Conservation (phyloP, 2,888 invertebrate species). For the Periphyllus acericola region DNA sequence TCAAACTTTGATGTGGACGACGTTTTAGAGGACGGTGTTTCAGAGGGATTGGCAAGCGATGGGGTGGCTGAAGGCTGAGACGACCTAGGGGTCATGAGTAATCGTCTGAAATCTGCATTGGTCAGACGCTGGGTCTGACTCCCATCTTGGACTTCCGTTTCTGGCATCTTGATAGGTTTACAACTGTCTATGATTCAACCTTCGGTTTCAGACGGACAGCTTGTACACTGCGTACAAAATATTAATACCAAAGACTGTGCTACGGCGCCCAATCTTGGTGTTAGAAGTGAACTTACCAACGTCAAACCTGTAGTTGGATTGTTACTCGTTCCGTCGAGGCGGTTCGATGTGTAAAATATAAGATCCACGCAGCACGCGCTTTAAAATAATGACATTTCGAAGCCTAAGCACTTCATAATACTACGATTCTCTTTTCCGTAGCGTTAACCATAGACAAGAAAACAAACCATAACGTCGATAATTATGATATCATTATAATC, state of each 20-base stretch:
- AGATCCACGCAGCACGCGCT: no score
- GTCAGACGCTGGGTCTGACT: conserved; percentile 78
- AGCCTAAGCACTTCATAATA: no score
- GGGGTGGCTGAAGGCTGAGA: conserved; percentile 71
- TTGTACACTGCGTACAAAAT: background rate
- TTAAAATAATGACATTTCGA: no score
- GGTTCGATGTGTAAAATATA: no score
- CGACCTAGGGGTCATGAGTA: conserved; percentile 92
- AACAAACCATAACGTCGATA: no score
- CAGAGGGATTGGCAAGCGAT: conserved; percentile 64
- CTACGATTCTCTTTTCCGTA: no score
- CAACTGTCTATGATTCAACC: background rate
- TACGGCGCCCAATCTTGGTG: no score
- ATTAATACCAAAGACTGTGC: background rate
- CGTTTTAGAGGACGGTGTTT: conserved; percentile 62
- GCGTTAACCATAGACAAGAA: no score
- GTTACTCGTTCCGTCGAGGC: no score
- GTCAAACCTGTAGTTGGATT: no score
- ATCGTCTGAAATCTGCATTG: conserved; percentile 96
- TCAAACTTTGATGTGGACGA: conserved; percentile 65
- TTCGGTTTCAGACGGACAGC: background rate
- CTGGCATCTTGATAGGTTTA: conserved; percentile 60
- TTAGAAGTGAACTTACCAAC: no score
- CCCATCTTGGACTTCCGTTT: conserved; percentile 59
- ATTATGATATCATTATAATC: no score